These are phyloP conservation scores for Ceratitis capitata DNA, from an alignment of 1,140 invertebrate genomes.

Conservation along the genomic window DNA sequence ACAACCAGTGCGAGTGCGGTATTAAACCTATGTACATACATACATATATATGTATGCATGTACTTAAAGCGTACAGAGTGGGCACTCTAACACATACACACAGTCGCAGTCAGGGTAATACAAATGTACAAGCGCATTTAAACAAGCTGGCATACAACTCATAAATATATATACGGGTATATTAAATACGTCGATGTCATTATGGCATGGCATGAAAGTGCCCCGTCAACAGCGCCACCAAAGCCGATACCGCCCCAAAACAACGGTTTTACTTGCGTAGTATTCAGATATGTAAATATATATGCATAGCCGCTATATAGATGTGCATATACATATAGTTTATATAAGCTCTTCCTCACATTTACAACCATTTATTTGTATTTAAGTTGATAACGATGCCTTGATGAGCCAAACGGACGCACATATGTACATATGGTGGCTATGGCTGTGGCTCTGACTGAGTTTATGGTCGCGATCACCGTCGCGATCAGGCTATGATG, in stretches of 20 bases:
- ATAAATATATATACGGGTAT: neutral
- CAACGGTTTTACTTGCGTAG: neutral
- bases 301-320: too few relatives aligned
- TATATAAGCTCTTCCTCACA: neutral
- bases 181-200: too few relatives aligned
- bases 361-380: slow-evolving; percentile 17
- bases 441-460: neutral
- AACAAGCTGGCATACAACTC: neutral
- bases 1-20: too few relatives aligned
- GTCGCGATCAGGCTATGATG: slow-evolving; percentile 3
- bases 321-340: too few relatives aligned
- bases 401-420: neutral
- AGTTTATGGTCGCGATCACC: neutral
- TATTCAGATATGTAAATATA: neutral
- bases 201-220: neutral
- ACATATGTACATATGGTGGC: neutral
- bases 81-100: neutral
- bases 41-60: too few relatives aligned
- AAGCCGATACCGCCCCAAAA: neutral
- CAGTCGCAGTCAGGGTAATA: neutral
- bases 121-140: neutral
- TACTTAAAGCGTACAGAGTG: neutral
- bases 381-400: slow-evolving; percentile 27
- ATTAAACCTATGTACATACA: too few relatives aligned
- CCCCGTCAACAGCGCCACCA: neutral